These are phyloP conservation scores for Plebejus argus DNA, from an alignment of 2,888 invertebrate genomes.

Conservation along the genomic window DNA sequence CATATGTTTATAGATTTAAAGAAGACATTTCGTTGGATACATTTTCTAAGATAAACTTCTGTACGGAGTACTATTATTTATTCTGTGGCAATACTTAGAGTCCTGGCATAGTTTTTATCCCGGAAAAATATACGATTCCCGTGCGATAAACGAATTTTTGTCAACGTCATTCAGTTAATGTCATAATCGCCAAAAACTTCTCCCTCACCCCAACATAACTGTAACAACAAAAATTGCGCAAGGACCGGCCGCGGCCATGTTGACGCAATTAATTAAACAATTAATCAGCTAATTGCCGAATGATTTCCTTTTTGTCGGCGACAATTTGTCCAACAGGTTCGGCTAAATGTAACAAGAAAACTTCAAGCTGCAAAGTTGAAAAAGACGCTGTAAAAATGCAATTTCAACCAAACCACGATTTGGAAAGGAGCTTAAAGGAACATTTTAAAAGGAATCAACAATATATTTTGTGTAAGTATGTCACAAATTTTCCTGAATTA, in stretches of 20 bases:
- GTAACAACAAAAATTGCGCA: constrained; percentile 41
- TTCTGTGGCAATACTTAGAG: no score
- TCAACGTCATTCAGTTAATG: no score
- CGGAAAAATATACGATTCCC: no score
- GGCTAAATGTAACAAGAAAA: constrained; percentile 51
- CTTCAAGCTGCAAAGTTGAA: constrained; percentile 35
- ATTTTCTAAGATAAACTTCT: no score
- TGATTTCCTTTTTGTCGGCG: constrained; percentile 72
- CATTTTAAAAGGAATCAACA: not conserved
- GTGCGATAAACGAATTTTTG: no score
- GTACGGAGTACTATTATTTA: no score
- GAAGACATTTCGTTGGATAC: no score
- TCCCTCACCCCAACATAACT: constrained; percentile 42
- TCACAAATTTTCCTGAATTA: not conserved
- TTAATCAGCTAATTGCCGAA: constrained; percentile 77
- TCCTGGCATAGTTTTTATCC: no score
- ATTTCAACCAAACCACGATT: not conserved
- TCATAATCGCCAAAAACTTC: constrained; percentile 32
- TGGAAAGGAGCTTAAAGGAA: not conserved
- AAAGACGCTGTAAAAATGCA: not conserved
- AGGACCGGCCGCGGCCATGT: constrained; percentile 52
- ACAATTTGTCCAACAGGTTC: constrained; percentile 59
- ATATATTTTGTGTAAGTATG: not conserved
- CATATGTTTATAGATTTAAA: no score
- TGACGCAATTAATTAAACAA: constrained; percentile 78